Percentiles rank a stretch among this genome's conserved stretches.
Evolutionary conservation across 2,113 vertebrate species (phyloP).

Genomic region (Prochilodus magdalenae): DNA sequence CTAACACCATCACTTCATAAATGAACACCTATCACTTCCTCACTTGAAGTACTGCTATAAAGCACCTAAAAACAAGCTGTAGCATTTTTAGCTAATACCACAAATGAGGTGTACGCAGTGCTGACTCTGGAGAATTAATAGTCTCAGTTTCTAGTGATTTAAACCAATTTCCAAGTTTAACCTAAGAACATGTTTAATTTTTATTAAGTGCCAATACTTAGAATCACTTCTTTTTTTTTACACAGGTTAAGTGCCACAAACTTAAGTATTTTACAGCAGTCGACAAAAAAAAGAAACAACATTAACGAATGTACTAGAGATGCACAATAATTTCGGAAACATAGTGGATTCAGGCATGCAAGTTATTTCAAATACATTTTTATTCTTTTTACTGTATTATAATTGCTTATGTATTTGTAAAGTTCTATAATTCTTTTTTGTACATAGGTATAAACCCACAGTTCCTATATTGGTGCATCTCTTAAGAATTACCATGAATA

Average conservation of each 20-base stretch:
- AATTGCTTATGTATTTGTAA: too few species aligned
- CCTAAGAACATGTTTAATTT: neutral
- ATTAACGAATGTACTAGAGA: neutral
- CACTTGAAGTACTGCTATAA: neutral
- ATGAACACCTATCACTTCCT: constrained; percentile 19
- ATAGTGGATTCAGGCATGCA: too few species aligned
- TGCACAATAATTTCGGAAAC: neutral
- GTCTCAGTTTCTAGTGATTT: neutral
- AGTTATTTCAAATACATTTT: too few species aligned
- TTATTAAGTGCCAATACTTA: neutral
- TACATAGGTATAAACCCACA: too few species aligned
- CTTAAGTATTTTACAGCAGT: neutral
- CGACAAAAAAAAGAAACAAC: neutral
- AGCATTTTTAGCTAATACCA: neutral
- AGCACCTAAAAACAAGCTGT: too few species aligned
- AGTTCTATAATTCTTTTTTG: too few species aligned
- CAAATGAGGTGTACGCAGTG: neutral
- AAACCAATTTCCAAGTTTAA: neutral
- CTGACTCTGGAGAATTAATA: neutral
- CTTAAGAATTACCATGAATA: too few species aligned
- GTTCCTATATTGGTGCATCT: too few species aligned
- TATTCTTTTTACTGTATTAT: too few species aligned
- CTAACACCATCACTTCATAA: constrained; percentile 29
- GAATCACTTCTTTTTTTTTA: neutral
- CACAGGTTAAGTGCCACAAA: neutral